These are phyloP conservation scores for Patella pellucida DNA, from an alignment of 2,888 invertebrate species.

Conservation along the genomic window DNA sequence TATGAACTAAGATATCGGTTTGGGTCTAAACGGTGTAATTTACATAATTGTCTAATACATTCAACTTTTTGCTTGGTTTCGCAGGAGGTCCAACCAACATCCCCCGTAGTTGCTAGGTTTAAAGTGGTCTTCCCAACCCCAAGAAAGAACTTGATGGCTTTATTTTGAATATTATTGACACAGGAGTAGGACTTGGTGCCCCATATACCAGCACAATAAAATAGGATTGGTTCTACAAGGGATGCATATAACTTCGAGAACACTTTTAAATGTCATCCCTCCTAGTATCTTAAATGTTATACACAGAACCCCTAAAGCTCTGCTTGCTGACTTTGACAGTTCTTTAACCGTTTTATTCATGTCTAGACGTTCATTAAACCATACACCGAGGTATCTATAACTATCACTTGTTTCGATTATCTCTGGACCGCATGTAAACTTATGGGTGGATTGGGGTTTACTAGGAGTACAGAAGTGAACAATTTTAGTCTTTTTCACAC, in stretches of 20 bases:
- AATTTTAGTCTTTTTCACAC: not conserved
- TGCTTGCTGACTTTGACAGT: not conserved
- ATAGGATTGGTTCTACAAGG: not conserved
- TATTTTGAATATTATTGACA: not conserved
- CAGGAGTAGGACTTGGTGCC: not conserved
- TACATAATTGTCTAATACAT: not conserved
- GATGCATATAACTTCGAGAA: not conserved
- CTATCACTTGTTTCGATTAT: not conserved
- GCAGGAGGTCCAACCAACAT: not conserved
- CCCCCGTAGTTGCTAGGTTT: not conserved
- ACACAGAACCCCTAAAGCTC: not conserved
- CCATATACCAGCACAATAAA: constrained; percentile 1
- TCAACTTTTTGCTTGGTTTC: not conserved
- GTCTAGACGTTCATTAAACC: not conserved
- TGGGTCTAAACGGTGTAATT: not conserved
- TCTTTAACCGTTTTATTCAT: not conserved
- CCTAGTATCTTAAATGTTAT: not conserved
- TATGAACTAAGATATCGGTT: not conserved
- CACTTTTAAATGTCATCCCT: not conserved
- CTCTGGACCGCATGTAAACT: not conserved
- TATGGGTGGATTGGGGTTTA: not conserved
- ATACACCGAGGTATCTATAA: not conserved
- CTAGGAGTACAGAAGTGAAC: not conserved
- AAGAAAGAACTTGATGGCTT: not conserved
- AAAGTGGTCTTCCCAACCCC: not conserved